Conservation (phyloP, 2,797 vertebrate species). For the Vultur gryphus region DNA sequence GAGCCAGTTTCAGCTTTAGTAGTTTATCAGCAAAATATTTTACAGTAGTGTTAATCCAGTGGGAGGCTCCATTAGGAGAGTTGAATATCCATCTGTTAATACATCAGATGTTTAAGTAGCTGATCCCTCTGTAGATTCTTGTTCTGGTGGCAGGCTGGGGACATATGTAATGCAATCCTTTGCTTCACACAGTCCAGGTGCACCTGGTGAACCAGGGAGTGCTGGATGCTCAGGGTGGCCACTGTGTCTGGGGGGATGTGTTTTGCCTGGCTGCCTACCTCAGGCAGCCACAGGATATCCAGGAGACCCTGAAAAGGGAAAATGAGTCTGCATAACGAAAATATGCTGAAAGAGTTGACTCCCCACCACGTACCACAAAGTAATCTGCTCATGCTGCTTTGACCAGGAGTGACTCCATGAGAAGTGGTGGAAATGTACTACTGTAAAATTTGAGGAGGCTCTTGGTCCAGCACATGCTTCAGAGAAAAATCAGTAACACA, state of each 20-base stretch:
- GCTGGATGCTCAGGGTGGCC: constrained; percentile 64
- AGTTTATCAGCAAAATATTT: neutral
- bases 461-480: rapidly evolving
- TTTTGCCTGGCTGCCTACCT: constrained; percentile 68
- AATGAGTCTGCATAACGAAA: neutral
- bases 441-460: neutral
- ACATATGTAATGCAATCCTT: constrained; percentile 75
- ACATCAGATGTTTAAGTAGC: neutral
- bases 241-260: constrained; percentile 63
- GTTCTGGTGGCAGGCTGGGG: constrained; percentile 74
- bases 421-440: neutral
- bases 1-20: neutral
- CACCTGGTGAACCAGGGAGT: constrained; percentile 45
- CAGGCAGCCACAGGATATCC: constrained; percentile 70
- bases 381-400: neutral
- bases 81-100: neutral
- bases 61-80: neutral
- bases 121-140: constrained; percentile 66
- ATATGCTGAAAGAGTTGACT: neutral
- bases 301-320: constrained; percentile 62
- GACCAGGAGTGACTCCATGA: neutral
- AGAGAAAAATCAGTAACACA: neutral
- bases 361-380: neutral
- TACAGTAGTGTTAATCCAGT: neutral
- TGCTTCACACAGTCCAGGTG: constrained; percentile 77